Percentiles rank a stretch among this genome's conserved stretches.
Conservation (phyloP, 2,113 vertebrate genomes). For the Myrmecophaga tridactyla region DNA sequence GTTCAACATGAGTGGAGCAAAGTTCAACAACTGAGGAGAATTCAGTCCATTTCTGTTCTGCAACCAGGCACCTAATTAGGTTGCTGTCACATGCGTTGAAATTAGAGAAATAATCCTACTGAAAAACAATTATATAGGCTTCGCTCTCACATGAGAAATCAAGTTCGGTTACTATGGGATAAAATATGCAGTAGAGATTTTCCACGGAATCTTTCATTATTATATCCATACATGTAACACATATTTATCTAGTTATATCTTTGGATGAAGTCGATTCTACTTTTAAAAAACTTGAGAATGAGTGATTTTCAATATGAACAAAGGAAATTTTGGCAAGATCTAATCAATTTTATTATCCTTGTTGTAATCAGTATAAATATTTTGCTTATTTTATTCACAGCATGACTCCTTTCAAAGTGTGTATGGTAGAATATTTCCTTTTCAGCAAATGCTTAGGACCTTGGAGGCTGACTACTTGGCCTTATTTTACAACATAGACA, state of each 20-base stretch:
- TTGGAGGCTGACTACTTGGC: background rate
- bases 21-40: background rate
- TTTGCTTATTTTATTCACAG: background rate
- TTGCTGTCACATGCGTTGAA: background rate
- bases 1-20: background rate
- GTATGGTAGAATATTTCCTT: background rate
- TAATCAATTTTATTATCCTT: background rate
- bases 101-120: background rate
- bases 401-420: background rate
- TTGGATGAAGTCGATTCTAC: background rate
- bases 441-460: background rate
- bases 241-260: background rate
- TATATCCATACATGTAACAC: background rate
- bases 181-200: background rate
- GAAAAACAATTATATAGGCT: background rate
- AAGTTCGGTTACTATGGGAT: background rate
- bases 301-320: background rate
- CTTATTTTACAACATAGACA: slow-evolving; percentile 9
- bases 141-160: background rate
- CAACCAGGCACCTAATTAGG: background rate
- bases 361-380: background rate
- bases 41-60: background rate
- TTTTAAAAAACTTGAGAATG: background rate
- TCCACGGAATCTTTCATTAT: background rate
- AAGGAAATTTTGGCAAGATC: background rate